Base-by-base conservation (phyloP, 2,113 vertebrate species). In the Clinocottus analis region DNA sequence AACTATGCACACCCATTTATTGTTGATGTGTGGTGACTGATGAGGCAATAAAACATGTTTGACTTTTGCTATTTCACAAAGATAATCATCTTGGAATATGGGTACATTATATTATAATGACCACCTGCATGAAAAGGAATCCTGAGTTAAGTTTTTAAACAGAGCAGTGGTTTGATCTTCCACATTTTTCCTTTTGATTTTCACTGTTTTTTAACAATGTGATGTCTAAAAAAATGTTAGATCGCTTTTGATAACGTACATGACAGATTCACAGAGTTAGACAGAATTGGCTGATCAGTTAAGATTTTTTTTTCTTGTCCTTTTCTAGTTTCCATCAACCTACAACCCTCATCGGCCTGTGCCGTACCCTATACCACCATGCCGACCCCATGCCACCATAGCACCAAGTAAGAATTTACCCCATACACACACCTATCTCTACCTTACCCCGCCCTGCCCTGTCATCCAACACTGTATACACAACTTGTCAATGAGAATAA, bases 311-410 rank as follows among this genome's bases (percentile, higher is more conserved):
- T 29, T 45, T 21, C 23, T 45, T 33, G 9, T 43, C 5, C 4
- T 53, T 73, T 56, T 86, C 6, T 45, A 99, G 98, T 97, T 97
- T 84, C 98, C 98, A 83, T 96, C 97, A 79, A 95, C 96, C 16
- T 99, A 99, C 86, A 99, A 99, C 84, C 98, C 98, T 64, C 97
- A 99, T 89, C 97, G 97, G 68, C 98, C 98, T 73, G 96, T 99
- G 88, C 98, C 98, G 23, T 99, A 99, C 60, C 98, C 98, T 0
- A 99, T 99, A 89, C 98, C 98, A 67, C 98, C 98, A 0, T 99
- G 98, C 85, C 94, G 97, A 83, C 97, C 97, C 35, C 98, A 99
- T 29, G 97, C 98, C 87, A 98, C 97, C 71, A 96, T 99, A 58
- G 96, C 98, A 85, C 98, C 97, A 96, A 99, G 98, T 99, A 98